Evolutionary conservation across 2,113 vertebrate genomes (phyloP).

Genomic region (Petroica traversi): DNA sequence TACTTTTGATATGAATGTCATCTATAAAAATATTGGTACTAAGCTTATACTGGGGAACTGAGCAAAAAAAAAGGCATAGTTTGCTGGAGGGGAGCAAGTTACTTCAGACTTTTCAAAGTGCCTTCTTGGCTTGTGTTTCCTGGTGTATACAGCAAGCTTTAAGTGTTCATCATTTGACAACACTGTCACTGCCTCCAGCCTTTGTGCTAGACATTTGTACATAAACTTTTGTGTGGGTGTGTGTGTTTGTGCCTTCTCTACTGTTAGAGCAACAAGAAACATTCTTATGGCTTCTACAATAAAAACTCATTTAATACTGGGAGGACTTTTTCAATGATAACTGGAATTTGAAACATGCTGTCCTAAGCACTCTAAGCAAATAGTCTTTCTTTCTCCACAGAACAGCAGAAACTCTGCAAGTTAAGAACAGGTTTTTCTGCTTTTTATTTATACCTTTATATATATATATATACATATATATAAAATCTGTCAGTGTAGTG

Average conservation of each 20-base stretch:
- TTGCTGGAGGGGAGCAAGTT: not conserved
- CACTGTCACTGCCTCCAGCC: not conserved
- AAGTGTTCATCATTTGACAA: not conserved
- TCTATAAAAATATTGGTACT: not conserved
- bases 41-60: not conserved
- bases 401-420: not conserved
- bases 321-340: not conserved
- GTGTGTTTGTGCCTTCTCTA: not conserved
- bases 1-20: not conserved
- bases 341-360: not conserved
- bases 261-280: not conserved
- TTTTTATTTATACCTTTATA: not conserved
- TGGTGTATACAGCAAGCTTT: not conserved
- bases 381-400: not conserved
- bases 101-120: not conserved
- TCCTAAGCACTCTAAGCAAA: not conserved
- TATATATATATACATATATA: too few species aligned
- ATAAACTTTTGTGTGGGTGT: not conserved
- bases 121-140: not conserved
- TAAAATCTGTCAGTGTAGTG: not conserved
- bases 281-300: not conserved
- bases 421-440: not conserved
- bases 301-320: not conserved
- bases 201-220: not conserved
- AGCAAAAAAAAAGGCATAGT: not conserved